Base-by-base conservation (phyloP, 2,113 vertebrate species). In the Pelusios castaneus region DNA sequence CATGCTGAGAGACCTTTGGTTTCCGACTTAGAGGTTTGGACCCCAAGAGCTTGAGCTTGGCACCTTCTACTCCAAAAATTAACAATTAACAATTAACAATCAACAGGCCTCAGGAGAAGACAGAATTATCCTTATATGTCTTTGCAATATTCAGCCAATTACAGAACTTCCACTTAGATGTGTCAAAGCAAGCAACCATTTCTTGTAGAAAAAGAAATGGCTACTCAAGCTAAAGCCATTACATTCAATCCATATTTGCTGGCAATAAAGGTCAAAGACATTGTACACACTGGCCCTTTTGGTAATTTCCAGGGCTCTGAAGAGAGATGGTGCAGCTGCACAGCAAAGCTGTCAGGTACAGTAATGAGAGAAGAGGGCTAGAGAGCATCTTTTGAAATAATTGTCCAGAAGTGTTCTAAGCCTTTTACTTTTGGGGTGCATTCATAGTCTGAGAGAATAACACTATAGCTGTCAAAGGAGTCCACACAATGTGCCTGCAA, bases 281-380 rank as follows among this genome's bases (percentile, higher is more conserved):
- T 84, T 92, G 80, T 78, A 91, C 90, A 77, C 31, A 94, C 87
- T 89, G 90, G 82, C 87, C 55, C 78, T 89, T 95, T 95, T 96
- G 91, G 89, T 89, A 90, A 86, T 84, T 96, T 87, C 45, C 90
- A 93, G 60, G 41, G 78, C 93, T 92, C 92, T 89, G 41, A 92
- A 94, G 94, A 90, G 87, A 90, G 80, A 82, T 60, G 80, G 88
- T 77, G 88, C 92, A 95, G 92, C 88, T 94, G 86, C 87, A 85
- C 90, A 87, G 91, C 87, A 90, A 54, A 96, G 56, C 75, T 47
- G 4, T 93, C 94, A 95, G 95, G 91, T 93, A 95, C 84, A 86
- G 80, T 96, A 97, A 96, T 95, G 94, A 97, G 96, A 95, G 94
- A 86, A 97, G 96, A 93, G 96, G 96, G 54, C 84, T 95, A 78